Conservation (phyloP, 2,113 vertebrate genomes). For the Thamnaconus septentrionalis region DNA sequence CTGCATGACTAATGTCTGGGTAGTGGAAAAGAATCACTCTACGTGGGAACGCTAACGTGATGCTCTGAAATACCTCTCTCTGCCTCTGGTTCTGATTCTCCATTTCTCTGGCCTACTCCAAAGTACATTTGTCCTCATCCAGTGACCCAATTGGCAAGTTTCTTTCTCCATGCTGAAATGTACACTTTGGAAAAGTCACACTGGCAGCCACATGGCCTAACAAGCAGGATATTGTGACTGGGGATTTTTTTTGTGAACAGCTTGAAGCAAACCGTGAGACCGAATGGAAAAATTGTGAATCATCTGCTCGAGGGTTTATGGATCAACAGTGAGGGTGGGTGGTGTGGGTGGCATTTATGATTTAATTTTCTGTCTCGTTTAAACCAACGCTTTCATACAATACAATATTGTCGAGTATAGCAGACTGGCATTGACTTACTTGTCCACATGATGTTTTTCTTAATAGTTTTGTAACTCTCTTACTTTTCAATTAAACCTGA, state of each 20-base stretch:
- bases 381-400: too few species aligned
- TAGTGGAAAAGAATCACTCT: conserved; percentile 63
- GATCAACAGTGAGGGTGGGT: too few species aligned
- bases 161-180: conserved; percentile 26
- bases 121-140: conserved; percentile 7
- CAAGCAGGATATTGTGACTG: conserved; percentile 18
- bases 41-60: conserved; percentile 40
- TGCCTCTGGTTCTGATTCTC: conserved; percentile 32
- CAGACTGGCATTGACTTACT: too few species aligned
- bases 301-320: too few species aligned
- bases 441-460: too few species aligned
- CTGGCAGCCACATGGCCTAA: neutral
- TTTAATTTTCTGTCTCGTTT: too few species aligned
- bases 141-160: conserved; percentile 9
- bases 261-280: neutral
- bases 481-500: too few species aligned
- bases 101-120: conserved; percentile 24
- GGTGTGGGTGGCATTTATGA: too few species aligned
- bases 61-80: conserved; percentile 10
- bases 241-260: neutral
- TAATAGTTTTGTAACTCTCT: too few species aligned
- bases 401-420: too few species aligned
- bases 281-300: neutral
- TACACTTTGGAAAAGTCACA: conserved; percentile 22
- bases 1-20: conserved; percentile 55